Evolutionary conservation across 2,888 invertebrate species (phyloP), one percentile per base, ranked within the genome.

Genomic region (Diogma glabrata): DNA sequence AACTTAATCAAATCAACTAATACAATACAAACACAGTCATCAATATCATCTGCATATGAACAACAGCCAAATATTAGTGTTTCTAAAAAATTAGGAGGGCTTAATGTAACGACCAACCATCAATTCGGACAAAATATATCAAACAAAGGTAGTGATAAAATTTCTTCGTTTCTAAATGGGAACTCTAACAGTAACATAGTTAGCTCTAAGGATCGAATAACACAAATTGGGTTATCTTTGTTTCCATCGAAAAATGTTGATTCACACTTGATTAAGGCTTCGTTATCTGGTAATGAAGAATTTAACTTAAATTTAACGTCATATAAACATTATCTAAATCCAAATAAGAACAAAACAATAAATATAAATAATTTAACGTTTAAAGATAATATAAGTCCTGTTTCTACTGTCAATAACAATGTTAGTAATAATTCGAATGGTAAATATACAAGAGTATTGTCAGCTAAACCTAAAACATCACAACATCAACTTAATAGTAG

Each of bases 311-410:
- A 46, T 10, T 16, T 46, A 26, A 46, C 46, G 10, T 46, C 46
- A 14, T 46, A 46, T 16, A 46, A 46, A 12, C 55, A 55, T 45
- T 55, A 55, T 20, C 30, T 55, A 23, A 24, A 40, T 22, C 12
- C 53, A 54, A 23, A 51, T 23, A 33, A 52, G 53, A 28, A 45
- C 52, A 22, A 55, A 55, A 47, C 55, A 51, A 54, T 56, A 24
- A 56, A 54, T 7, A 55, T 56, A 47, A 57, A 56, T 50, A 57
- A 57, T 53, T 51, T 56, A 47, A 54, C 55, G 16, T 57, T 57
- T 49, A 54, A 51, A 1, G 56, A 56, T 36, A n/a, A n/a, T n/a
- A n/a, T n/a, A n/a, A n/a, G n/a, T n/a, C n/a, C n/a, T n/a, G 16
- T 16, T 16, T n/a, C 20, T 14, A n/a, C 14, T 19, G 26, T 22